phyloP scores from a whole-genome alignment of 2,888 invertebrate genomes.

The Hemaris fuciformis region DNA sequence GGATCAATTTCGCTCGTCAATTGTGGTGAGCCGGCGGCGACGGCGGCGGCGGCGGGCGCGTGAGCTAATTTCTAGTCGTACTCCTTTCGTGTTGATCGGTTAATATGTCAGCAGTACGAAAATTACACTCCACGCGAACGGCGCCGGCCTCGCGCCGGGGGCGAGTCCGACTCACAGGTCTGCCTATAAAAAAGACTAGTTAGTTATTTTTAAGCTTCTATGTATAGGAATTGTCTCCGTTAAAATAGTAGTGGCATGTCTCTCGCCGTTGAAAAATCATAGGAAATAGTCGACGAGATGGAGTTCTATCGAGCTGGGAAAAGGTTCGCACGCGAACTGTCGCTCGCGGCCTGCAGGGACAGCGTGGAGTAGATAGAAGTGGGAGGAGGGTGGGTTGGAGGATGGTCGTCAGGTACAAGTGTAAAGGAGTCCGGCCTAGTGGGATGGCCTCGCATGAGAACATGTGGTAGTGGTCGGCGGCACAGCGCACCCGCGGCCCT shows the following conservation, averaged over 20 bases:
- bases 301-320: neutral
- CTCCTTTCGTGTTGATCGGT: constrained; percentile 75
- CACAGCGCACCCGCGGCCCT: constrained; percentile 4
- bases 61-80: constrained; percentile 73
- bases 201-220: constrained; percentile 74
- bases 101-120: constrained; percentile 78
- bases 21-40: constrained; percentile 34
- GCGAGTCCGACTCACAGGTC: constrained; percentile 61
- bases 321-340: neutral
- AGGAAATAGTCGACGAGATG: constrained; percentile 9
- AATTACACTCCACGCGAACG: constrained; percentile 60
- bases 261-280: constrained; percentile 45
- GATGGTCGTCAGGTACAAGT: neutral
- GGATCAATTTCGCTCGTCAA: constrained; percentile 61
- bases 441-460: constrained; percentile 39
- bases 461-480: neutral
- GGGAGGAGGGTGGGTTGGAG: neutral
- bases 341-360: neutral
- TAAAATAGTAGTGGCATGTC: constrained; percentile 62
- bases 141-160: constrained; percentile 39
- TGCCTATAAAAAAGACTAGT: constrained; percentile 75
- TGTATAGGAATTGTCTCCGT: constrained; percentile 63
- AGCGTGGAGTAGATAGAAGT: neutral
- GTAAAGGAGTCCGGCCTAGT: constrained; percentile 49
- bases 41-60: constrained; percentile 34